These are phyloP conservation scores for Halcyon senegalensis DNA, from an alignment of 2,113 vertebrate genomes.

Conservation along the genomic window DNA sequence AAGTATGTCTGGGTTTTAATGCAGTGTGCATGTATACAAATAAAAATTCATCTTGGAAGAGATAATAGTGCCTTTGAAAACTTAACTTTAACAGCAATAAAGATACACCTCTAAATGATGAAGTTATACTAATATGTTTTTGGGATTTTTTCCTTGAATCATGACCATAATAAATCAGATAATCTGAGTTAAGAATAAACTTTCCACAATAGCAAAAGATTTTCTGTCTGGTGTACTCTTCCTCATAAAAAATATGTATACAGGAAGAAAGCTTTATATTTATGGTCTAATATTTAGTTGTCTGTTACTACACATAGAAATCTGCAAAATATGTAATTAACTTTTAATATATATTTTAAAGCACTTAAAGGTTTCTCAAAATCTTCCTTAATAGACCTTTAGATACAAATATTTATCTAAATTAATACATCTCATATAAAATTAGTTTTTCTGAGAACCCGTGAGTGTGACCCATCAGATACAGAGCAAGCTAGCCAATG, in stretches of 20 bases:
- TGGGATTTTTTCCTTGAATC: background rate
- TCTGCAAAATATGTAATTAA: background rate
- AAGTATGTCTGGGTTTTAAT: background rate
- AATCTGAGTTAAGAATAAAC: background rate
- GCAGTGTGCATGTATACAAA: background rate
- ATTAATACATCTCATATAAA: background rate
- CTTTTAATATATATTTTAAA: conserved; percentile 7
- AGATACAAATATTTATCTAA: background rate
- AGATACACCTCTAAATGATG: background rate
- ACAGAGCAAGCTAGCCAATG: background rate
- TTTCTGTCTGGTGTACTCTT: background rate
- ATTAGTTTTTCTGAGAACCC: background rate
- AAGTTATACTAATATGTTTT: background rate
- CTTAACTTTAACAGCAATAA: background rate
- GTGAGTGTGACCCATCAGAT: background rate
- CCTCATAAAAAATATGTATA: background rate
- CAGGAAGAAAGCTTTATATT: background rate
- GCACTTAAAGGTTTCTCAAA: background rate
- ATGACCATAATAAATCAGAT: background rate
- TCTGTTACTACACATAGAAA: background rate
- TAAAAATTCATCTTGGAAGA: background rate
- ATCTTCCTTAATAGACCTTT: background rate
- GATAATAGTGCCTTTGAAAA: background rate
- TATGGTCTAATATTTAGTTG: conserved; percentile 17
- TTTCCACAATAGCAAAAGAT: background rate